These are phyloP conservation scores for Clitarchus hookeri DNA, from an alignment of 2,888 invertebrate genomes.

Conservation along the genomic window DNA sequence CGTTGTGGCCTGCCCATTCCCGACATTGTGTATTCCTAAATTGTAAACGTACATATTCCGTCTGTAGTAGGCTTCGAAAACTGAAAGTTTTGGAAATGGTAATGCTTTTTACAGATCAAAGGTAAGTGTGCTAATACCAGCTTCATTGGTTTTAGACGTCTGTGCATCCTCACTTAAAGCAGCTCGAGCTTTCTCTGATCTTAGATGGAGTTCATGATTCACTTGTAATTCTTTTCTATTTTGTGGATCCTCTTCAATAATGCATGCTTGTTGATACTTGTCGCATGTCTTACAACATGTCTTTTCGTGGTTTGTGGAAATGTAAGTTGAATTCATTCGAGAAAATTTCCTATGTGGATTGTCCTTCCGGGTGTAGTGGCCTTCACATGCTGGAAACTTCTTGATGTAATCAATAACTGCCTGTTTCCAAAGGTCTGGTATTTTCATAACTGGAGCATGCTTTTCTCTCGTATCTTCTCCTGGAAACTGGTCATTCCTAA, in stretches of 20 bases:
- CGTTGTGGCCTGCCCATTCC: no score
- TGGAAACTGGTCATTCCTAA: neutral
- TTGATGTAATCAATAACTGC: neutral
- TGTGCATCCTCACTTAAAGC: neutral
- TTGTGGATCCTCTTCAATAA: neutral
- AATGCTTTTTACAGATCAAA: no score
- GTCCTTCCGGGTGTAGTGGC: no score
- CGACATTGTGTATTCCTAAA: constrained; percentile 21
- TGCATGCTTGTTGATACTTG: neutral
- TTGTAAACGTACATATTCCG: neutral
- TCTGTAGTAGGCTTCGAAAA: constrained; percentile 10
- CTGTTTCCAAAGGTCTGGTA: no score
- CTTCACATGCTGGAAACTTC: no score
- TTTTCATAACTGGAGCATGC: neutral
- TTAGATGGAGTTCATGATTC: constrained; percentile 1
- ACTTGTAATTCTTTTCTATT: neutral
- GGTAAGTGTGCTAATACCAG: neutral
- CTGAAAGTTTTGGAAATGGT: constrained; percentile 15
- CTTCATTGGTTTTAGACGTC: neutral
- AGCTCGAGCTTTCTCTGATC: neutral
- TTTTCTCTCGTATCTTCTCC: neutral
- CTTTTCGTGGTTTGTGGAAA: neutral
- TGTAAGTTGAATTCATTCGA: neutral
- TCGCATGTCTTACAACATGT: neutral
- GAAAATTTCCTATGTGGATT: constrained; percentile 5